Evolutionary conservation across 1,140 invertebrate species (phyloP).

Genomic region (Harpegnathos saltator): DNA sequence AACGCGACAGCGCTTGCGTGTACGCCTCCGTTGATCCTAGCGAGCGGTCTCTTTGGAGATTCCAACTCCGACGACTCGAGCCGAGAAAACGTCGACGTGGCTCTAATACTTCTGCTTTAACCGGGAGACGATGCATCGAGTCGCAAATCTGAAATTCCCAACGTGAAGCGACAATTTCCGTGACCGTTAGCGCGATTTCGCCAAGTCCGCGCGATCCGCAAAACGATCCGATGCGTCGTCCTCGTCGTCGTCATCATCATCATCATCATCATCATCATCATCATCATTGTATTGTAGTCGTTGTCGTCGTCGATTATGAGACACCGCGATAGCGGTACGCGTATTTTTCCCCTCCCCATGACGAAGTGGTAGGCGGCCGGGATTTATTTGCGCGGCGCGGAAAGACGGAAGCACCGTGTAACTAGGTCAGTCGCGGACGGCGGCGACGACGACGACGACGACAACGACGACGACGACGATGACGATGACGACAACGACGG

Average conservation of each 20-base stretch:
- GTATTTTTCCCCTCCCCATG: not conserved
- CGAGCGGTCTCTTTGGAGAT: too few relatives aligned
- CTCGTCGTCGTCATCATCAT: not conserved
- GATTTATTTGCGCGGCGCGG: constrained; percentile 7
- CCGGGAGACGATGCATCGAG: not conserved
- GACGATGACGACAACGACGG: constrained; percentile 14
- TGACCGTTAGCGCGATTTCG: constrained; percentile 33
- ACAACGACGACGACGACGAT: constrained; percentile 13
- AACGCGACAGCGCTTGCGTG: too few relatives aligned
- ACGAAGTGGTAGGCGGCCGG: constrained; percentile 1
- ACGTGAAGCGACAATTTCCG: not conserved
- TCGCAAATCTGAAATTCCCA: not conserved
- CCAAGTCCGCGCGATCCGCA: constrained; percentile 2
- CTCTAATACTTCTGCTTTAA: not conserved
- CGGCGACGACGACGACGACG: not conserved
- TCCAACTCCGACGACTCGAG: not conserved
- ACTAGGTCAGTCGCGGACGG: constrained; percentile 34
- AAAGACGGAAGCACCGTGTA: constrained; percentile 43
- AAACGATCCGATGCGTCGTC: constrained; percentile 6
- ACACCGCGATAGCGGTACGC: constrained; percentile 34
- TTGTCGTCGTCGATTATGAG: constrained; percentile 26
- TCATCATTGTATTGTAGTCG: too few relatives aligned
- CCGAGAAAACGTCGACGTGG: not conserved
- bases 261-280: not conserved
- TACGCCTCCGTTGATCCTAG: too few relatives aligned